A percentile compares a stretch with the other conserved stretches of the same genome.
phyloP scores from a whole-genome alignment of 2,113 vertebrate species.

The Entelurus aequoreus region DNA sequence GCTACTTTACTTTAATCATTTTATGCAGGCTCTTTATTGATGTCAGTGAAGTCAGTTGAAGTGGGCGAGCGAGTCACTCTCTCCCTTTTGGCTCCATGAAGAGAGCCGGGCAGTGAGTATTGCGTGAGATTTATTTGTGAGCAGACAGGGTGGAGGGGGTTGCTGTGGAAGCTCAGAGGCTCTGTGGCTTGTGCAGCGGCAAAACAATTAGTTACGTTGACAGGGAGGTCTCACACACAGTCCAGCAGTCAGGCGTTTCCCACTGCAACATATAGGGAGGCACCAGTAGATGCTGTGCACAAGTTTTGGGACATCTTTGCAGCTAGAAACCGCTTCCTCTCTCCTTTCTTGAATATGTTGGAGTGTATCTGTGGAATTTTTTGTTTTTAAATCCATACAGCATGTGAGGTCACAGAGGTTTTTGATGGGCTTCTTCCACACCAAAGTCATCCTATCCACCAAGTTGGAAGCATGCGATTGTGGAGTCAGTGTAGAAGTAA shows the following conservation, averaged over 20 bases:
- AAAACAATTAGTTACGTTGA: slow-evolving; percentile 58
- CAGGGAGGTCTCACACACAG: slow-evolving; percentile 29
- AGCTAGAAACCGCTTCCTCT: too few relatives aligned
- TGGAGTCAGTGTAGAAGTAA: too few relatives aligned
- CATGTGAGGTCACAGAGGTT: too few relatives aligned
- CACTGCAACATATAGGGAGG: slow-evolving; percentile 23
- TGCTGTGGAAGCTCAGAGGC: slow-evolving; percentile 21
- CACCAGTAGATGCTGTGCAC: neutral
- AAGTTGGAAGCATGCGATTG: too few relatives aligned
- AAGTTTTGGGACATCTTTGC: neutral
- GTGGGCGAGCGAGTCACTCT: slow-evolving; percentile 5
- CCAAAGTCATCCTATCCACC: too few relatives aligned
- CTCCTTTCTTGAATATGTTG: too few relatives aligned
- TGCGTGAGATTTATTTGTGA: slow-evolving; percentile 8
- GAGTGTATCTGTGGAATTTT: too few relatives aligned
- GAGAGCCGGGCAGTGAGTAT: slow-evolving; percentile 17
- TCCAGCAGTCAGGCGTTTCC: slow-evolving; percentile 11
- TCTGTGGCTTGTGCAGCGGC: slow-evolving; percentile 23
- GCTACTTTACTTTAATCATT: slow-evolving; percentile 10
- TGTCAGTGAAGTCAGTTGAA: slow-evolving; percentile 2
- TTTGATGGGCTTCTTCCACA: too few relatives aligned
- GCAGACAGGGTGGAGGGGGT: neutral
- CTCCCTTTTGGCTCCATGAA: slow-evolving; percentile 25
- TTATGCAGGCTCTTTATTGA: slow-evolving; percentile 7
- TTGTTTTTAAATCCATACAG: too few relatives aligned